Evolutionary conservation across 2,888 invertebrate genomes (phyloP), one percentile per base, ranked within the genome.

Genomic region (Stenodera caucasica): DNA sequence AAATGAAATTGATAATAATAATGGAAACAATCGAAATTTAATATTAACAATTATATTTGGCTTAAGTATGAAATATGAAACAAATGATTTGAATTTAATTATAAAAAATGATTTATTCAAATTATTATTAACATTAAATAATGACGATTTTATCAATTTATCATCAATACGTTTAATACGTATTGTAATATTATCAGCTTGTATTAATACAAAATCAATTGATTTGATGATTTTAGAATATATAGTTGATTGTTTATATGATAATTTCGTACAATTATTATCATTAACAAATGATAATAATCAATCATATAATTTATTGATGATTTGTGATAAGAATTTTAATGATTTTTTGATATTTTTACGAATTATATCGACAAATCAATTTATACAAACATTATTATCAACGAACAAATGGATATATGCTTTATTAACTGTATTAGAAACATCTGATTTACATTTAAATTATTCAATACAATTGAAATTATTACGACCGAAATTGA

Each of bases 331-430:
- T 65, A 75, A 80, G 45, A 75, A 78, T 21, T 76, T 86, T 12
- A 85, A 84, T 5, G 84, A 86, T 72, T 84, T 83, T 67, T 75
- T 86, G 52, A 81, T 85, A 32, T 85, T 86, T 72, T 72, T 86
- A 23, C 74, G 84, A 26, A 81, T 83, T n/a, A 78, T 86, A 29
- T 82, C 84, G 8, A 81, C 82, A 1, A 81, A 81, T 57, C 71
- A 67, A 6, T 73, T 76, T 7, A 80, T 85, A 35, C 82, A 83
- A 67, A 76, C 78, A 49, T 75, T 82, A 26, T 70, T 86, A 30
- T 81, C 82, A 4, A 79, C 79, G 14, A 79, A 80, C 40, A 80
- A 82, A 53, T 86, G 86, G 86, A 82, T 83, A 12, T 76, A 80
- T 53, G 75, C 82, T 1, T 73, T 86, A 23, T 75, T 86, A 49